Evolutionary conservation across 2,797 vertebrate genomes (phyloP).

Genomic region (Discoglossus pictus): DNA sequence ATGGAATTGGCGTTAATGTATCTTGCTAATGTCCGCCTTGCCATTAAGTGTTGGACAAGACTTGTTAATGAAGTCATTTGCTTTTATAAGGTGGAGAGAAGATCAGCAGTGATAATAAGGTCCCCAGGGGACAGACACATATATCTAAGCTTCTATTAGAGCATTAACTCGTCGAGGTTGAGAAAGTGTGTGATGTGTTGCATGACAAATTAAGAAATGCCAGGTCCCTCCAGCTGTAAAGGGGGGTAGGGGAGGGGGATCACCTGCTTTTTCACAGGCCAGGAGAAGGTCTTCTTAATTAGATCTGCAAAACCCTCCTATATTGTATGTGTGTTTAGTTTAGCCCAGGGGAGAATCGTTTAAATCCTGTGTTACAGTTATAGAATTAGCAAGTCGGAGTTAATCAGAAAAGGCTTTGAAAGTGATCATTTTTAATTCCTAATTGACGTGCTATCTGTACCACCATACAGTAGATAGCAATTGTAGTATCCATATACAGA

Average conservation of each 20-base stretch:
- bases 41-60: conserved; percentile 45
- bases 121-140: conserved; percentile 36
- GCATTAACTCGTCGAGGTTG: conserved; percentile 24
- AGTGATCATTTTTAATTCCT: conserved; percentile 1
- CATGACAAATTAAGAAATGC: conserved; percentile 39
- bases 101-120: conserved; percentile 48
- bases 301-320: conserved; percentile 3
- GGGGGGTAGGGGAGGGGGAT: too few relatives aligned
- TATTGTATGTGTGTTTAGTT: not conserved
- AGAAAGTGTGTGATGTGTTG: conserved; percentile 31
- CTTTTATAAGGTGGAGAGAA: conserved; percentile 45
- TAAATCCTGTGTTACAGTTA: not conserved
- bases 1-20: conserved; percentile 36
- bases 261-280: conserved; percentile 16
- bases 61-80: conserved; percentile 50
- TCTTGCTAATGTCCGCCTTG: conserved; percentile 42
- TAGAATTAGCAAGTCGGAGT: not conserved
- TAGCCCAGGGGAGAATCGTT: not conserved
- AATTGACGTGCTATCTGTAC: not conserved
- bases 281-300: conserved; percentile 37
- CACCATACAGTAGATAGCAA: not conserved
- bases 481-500: too few relatives aligned
- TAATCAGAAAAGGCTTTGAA: conserved; percentile 7
- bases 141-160: conserved; percentile 40
- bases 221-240: conserved; percentile 18